Evolutionary conservation across 2,888 invertebrate genomes (phyloP).

Genomic region (Ophion costatus): DNA sequence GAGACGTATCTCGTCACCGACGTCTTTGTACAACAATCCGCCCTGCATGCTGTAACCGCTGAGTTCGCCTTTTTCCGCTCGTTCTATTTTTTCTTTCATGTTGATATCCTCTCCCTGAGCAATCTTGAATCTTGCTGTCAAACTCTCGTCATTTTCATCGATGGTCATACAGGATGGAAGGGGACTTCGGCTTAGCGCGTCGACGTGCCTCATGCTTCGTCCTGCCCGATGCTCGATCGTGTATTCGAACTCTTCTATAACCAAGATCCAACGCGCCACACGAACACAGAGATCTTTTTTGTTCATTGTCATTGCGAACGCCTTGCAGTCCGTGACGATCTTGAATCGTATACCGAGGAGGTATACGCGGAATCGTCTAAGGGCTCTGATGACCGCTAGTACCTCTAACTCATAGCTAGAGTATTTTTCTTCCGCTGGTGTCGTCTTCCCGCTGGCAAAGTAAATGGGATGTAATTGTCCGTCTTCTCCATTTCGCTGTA

Average conservation of each 20-base stretch:
- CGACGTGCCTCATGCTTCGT: no score
- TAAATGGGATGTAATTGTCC: not conserved
- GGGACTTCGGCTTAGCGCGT: no score
- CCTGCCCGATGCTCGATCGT: not conserved
- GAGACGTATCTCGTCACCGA: no score
- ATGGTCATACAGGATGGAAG: no score
- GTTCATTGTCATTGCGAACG: slow-evolving; percentile 14
- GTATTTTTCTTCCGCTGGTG: slow-evolving; percentile 8
- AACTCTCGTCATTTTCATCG: not conserved
- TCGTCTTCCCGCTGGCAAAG: slow-evolving; percentile 10
- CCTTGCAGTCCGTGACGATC: slow-evolving; percentile 3
- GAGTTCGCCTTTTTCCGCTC: not conserved
- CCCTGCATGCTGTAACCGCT: not conserved
- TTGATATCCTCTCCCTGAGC: not conserved
- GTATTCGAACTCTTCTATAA: slow-evolving; percentile 8
- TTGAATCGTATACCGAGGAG: slow-evolving; percentile 1
- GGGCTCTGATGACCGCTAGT: not conserved
- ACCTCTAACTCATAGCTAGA: slow-evolving; percentile 13
- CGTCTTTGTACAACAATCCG: not conserved
- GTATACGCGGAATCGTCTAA: slow-evolving; percentile 4
- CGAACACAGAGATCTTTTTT: slow-evolving; percentile 9
- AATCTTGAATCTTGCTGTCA: not conserved
- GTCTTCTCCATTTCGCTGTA: not conserved
- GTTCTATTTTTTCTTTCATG: not conserved
- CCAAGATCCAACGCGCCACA: not conserved